Percentiles rank a stretch among this genome's conserved stretches.
Evolutionary conservation across 2,113 vertebrate species (phyloP).

Genomic region (Dromiciops gliroides): DNA sequence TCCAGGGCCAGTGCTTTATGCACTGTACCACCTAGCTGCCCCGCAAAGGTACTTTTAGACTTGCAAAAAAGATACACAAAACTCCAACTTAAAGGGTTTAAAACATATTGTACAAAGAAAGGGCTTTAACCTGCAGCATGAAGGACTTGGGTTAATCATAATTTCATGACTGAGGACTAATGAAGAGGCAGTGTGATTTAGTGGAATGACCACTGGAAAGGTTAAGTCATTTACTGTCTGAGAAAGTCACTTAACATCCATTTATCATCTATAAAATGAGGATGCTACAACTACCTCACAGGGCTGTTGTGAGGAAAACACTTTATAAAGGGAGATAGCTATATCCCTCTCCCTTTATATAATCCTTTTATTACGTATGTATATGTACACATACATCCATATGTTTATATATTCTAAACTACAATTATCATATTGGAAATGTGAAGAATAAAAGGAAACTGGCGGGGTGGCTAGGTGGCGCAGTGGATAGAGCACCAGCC

Average conservation of each 20-base stretch:
- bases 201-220: background rate
- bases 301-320: background rate
- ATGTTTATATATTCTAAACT: background rate
- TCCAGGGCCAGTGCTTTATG: no score
- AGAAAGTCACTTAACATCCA: background rate
- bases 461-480: no score
- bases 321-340: background rate
- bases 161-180: background rate
- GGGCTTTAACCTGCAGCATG: background rate
- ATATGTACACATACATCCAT: background rate
- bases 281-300: background rate
- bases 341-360: no score
- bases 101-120: background rate
- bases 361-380: background rate
- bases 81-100: background rate
- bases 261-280: background rate
- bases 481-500: no score
- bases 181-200: background rate
- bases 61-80: background rate
- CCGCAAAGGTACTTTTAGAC: background rate
- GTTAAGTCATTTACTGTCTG: background rate
- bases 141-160: background rate
- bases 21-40: no score
- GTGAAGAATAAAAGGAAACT: background rate
- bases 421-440: background rate